phyloP scores from a whole-genome alignment of 2,888 invertebrate genomes.

The Eupithecia pulchellata region DNA sequence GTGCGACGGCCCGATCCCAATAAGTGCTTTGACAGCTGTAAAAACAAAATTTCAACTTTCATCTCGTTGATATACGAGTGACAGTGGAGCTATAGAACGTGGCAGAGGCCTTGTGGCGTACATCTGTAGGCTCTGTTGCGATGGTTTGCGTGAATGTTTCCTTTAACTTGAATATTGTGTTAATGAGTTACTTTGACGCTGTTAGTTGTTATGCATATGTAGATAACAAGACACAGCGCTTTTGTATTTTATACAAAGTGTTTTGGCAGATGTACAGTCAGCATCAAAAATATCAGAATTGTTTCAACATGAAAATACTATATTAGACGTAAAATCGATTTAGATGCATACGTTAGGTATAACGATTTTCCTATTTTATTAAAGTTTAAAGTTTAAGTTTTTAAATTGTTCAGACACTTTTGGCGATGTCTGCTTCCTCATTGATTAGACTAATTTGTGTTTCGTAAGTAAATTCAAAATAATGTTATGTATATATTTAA shows the following conservation, averaged over 20 bases:
- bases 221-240: slow-evolving; percentile 34
- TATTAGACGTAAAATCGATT: too few relatives aligned
- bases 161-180: slow-evolving; percentile 46
- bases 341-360: too few relatives aligned
- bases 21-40: slow-evolving; percentile 12
- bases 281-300: background rate
- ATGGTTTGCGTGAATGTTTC: slow-evolving; percentile 39
- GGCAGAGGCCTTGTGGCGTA: background rate
- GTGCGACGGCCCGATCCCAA: background rate
- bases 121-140: slow-evolving; percentile 18
- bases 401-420: background rate
- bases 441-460: background rate
- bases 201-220: slow-evolving; percentile 43
- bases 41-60: slow-evolving; percentile 14
- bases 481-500: background rate
- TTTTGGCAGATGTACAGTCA: background rate
- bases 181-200: slow-evolving; percentile 44
- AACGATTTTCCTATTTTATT: background rate
- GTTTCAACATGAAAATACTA: background rate
- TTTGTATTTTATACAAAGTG: slow-evolving; percentile 19
- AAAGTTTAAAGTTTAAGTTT: background rate
- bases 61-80: slow-evolving; percentile 8
- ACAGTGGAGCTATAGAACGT: background rate
- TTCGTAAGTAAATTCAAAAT: background rate
- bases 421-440: background rate